Conservation (phyloP, 2,888 invertebrate species). For the Platycheirus albimanus region DNA sequence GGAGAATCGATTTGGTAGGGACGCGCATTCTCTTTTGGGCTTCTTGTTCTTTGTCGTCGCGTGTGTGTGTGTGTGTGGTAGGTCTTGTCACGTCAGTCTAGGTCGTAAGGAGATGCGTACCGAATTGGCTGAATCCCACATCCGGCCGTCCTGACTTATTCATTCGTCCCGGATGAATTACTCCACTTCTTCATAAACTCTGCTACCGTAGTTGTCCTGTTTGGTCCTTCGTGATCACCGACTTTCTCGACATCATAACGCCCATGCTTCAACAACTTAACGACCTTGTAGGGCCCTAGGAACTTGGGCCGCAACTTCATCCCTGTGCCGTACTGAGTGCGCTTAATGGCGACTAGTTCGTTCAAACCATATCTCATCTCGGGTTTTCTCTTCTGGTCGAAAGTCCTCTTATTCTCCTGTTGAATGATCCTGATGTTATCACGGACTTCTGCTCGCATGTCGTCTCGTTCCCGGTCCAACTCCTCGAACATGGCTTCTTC, state of each 20-base stretch:
- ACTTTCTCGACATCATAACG: conserved; percentile 31
- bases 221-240: conserved; percentile 14
- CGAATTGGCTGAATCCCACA: not conserved
- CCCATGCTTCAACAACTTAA: not conserved
- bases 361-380: conserved; percentile 14
- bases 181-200: conserved; percentile 19
- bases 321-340: conserved; percentile 21
- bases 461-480: conserved; percentile 12
- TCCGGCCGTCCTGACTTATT: conserved; percentile 4
- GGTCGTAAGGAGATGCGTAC: no score
- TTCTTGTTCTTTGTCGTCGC: no score
- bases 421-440: conserved; percentile 17
- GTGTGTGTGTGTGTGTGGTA: no score
- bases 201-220: conserved; percentile 3
- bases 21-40: no score
- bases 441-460: not conserved
- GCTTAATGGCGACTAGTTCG: conserved; percentile 28
- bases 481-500: not conserved
- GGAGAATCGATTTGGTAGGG: no score
- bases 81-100: no score
- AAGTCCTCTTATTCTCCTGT: conserved; percentile 7
- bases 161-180: conserved; percentile 17
- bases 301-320: conserved; percentile 32
- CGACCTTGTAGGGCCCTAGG: conserved; percentile 27
- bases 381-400: no score